Evolutionary conservation across 2,888 invertebrate genomes (phyloP), one percentile per base, ranked within the genome.

Genomic region (Pomacea canaliculata): DNA sequence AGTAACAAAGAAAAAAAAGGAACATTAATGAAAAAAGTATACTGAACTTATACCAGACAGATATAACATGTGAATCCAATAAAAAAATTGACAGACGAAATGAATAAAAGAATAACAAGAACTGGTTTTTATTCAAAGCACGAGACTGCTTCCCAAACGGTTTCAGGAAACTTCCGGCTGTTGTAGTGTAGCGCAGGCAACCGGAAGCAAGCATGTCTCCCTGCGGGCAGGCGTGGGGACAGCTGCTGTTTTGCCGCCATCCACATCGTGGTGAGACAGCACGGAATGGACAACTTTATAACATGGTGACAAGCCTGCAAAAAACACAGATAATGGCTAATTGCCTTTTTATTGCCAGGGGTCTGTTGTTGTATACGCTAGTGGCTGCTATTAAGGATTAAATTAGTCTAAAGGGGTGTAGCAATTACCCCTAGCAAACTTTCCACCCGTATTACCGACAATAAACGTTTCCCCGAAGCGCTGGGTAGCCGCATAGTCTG

Each of bases 331-430:
- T 27, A 46, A 68, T 27, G 37, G 68, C 68, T 68, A 68, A 68
- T 68, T 37, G 68, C 68, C 37, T 27, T 68, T 68, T 68, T 68
- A 68, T 68, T 68, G 68, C 48, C 27, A 37, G 13, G 37, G 68
- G 27, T n/a, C 27, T 63, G 23, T 63, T 63, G 23, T 27, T 23
- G 37, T 46, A 68, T 68, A 27, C 27, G 27, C 5, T 37, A 19
- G 68, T 37, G 68, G 68, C 37, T 37, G 37, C 68, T 46, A 68
- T 68, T 27, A 27, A 19, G 13, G 68, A 37, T 12, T 37, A 27
- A 68, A 68, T 27, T 46, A 46, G 27, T 68, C 27, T 19, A 16
- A n/a, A 19, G 68, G 19, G 48, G 48, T 68, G 68, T 13, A 27
- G 48, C 48, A 46, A 68, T 68, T 37, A 10, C 37, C 51, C 16